Conservation (phyloP, 2,113 vertebrate genomes). For the Notechis scutatus region DNA sequence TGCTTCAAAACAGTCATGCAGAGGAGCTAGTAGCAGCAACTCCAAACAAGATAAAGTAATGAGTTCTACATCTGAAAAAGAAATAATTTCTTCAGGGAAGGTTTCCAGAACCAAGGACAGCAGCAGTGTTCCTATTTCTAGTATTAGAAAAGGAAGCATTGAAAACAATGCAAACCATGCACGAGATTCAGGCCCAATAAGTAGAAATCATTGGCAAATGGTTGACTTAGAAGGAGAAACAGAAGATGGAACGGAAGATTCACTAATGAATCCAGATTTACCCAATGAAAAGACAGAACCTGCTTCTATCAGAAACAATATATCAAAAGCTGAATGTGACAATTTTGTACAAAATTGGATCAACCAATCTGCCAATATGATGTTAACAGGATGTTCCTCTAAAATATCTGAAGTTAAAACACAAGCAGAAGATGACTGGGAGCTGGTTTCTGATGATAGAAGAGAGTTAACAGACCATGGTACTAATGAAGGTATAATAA, state of each 20-base stretch:
- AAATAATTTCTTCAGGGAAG: conserved; percentile 9
- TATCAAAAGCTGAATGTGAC: fast-evolving
- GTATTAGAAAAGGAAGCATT: neutral
- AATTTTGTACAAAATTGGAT: neutral
- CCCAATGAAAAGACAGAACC: fast-evolving
- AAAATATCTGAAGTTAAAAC: conserved; percentile 35
- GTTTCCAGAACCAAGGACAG: conserved; percentile 26
- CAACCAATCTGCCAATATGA: fast-evolving
- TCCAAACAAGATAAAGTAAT: fast-evolving
- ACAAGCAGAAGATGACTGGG: conserved; percentile 33
- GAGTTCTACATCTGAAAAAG: neutral
- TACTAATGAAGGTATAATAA: fast-evolving
- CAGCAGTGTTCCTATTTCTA: neutral
- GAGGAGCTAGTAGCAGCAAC: neutral
- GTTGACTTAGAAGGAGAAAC: conserved; percentile 36
- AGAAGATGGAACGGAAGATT: conserved; percentile 13
- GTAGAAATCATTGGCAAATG: fast-evolving
- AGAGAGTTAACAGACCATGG: neutral
- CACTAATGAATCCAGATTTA: fast-evolving
- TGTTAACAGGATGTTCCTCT: neutral
- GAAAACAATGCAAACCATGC: neutral
- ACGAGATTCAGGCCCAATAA: neutral
- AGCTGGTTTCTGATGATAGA: conserved; percentile 6
- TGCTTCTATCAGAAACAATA: fast-evolving
- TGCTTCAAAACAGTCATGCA: neutral